Conservation (phyloP, 2,888 invertebrate genomes). For the Altica lythri region DNA sequence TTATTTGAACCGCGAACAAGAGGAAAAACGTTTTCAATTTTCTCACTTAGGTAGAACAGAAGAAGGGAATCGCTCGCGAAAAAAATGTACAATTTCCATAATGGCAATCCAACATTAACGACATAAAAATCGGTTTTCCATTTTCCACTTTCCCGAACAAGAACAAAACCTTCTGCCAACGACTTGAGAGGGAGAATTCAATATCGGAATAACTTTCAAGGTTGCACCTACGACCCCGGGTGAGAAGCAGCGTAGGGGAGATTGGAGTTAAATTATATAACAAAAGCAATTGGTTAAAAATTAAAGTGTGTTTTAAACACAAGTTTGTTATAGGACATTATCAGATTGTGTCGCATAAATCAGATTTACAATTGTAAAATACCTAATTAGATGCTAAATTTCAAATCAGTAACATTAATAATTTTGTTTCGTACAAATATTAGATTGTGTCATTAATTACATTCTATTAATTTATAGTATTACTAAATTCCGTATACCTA, state of each 20-base stretch:
- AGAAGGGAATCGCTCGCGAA: conserved; percentile 13
- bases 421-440: no score
- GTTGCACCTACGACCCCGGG: background rate
- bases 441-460: no score
- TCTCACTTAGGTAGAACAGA: conserved; percentile 13
- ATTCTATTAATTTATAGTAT: no score
- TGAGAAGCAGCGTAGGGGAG: background rate
- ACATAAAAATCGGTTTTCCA: conserved; percentile 25
- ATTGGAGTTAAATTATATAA: background rate
- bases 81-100: conserved; percentile 28
- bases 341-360: no score
- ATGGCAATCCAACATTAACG: conserved; percentile 27
- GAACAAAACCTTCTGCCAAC: conserved; percentile 22
- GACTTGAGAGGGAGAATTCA: background rate
- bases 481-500: no score
- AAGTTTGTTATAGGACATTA: no score
- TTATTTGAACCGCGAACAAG: conserved; percentile 9
- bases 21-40: conserved; percentile 21
- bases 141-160: conserved; percentile 22
- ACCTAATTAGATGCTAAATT: no score
- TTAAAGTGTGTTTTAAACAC: no score
- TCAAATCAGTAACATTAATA: no score
- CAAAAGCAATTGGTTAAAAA: no score
- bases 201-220: conserved; percentile 9
- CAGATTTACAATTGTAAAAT: no score